Evolutionary conservation across 2,113 vertebrate species (phyloP).

Genomic region (Oreochromis niloticus): DNA sequence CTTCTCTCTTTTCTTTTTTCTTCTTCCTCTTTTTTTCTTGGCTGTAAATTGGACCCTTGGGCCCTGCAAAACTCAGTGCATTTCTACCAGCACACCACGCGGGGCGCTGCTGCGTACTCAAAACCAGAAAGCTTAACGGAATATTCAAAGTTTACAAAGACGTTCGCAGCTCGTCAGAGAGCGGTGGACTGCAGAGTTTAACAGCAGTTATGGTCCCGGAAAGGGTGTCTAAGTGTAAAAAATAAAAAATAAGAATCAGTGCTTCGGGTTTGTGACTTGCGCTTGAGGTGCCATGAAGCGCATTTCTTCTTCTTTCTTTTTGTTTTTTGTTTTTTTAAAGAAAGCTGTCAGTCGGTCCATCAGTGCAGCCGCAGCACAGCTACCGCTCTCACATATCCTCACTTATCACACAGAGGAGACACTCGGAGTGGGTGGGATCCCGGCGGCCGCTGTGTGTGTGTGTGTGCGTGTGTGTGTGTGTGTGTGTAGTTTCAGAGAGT

Average conservation of each 20-base stretch:
- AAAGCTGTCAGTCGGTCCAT: slow-evolving; percentile 10
- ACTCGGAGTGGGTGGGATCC: slow-evolving; percentile 6
- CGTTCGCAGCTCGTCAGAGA: slow-evolving; percentile 21
- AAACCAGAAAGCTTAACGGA: slow-evolving; percentile 14
- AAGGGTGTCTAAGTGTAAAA: background rate
- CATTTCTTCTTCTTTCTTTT: background rate
- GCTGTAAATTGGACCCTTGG: slow-evolving; percentile 54
- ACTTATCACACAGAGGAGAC: slow-evolving; percentile 4
- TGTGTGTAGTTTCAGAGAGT: slow-evolving; percentile 32
- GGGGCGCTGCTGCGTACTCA: slow-evolving; percentile 61
- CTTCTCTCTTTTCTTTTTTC: background rate
- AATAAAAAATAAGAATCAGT: background rate
- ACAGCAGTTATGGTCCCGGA: background rate
- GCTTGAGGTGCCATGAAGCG: background rate
- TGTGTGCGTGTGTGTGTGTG: background rate
- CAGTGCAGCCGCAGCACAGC: background rate
- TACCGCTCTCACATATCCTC: slow-evolving; percentile 24
- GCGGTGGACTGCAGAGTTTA: background rate
- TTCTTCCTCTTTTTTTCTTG: background rate
- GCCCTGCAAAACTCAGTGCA: background rate
- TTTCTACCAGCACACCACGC: slow-evolving; percentile 12
- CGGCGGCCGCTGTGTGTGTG: background rate
- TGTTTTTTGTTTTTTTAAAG: background rate
- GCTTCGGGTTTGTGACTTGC: background rate
- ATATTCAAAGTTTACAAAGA: slow-evolving; percentile 65